These are phyloP conservation scores for Cataglyphis livida DNA, from an alignment of 2,888 invertebrate genomes.

Conservation along the genomic window DNA sequence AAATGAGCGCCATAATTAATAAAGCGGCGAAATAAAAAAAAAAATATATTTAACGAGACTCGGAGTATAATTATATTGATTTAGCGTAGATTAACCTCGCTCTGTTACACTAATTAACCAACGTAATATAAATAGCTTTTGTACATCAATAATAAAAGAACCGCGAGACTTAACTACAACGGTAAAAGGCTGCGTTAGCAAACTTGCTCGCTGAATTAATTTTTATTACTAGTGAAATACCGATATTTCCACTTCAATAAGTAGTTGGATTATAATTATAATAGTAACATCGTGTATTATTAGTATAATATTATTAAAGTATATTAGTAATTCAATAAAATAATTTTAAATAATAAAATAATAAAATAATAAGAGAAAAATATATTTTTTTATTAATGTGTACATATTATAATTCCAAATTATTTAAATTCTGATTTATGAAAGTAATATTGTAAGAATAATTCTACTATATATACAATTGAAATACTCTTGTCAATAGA, in stretches of 20 bases:
- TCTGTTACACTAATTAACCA: slow-evolving; percentile 27
- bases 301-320: slow-evolving; percentile 27
- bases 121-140: slow-evolving; percentile 28
- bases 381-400: not conserved
- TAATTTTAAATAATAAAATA: slow-evolving; percentile 16
- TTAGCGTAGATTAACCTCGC: slow-evolving; percentile 15
- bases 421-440: not conserved
- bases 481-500: not conserved
- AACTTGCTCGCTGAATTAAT: slow-evolving; percentile 54
- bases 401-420: not conserved
- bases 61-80: slow-evolving; percentile 38
- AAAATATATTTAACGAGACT: not conserved
- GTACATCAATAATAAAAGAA: slow-evolving; percentile 27
- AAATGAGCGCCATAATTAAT: slow-evolving; percentile 19
- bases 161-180: slow-evolving; percentile 40
- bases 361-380: not conserved
- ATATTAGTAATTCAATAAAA: slow-evolving; percentile 20
- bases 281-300: slow-evolving; percentile 47
- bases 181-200: slow-evolving; percentile 24
- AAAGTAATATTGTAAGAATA: not conserved
- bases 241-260: slow-evolving; percentile 27
- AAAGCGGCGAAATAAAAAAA: slow-evolving; percentile 9
- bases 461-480: too few relatives aligned
- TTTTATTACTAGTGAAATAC: slow-evolving; percentile 28
- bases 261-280: slow-evolving; percentile 50